Evolutionary conservation across 2,113 vertebrate species (phyloP).

Genomic region (Dromiciops gliroides): DNA sequence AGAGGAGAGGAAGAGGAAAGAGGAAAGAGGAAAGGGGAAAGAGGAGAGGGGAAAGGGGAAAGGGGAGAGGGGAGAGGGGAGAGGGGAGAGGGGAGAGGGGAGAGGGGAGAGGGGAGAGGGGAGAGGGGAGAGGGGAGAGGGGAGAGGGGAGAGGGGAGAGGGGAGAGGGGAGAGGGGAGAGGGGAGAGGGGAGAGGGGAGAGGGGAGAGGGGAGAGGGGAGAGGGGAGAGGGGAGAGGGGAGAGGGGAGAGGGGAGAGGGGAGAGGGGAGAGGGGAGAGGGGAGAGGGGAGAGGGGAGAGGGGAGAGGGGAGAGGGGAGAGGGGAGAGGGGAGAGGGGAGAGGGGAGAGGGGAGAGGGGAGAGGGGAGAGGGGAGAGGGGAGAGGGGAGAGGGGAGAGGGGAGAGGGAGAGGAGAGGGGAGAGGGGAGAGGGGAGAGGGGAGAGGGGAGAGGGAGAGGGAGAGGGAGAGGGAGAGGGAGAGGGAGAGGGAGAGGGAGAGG

Average conservation of each 20-base stretch:
- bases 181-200: background rate
- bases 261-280: no score
- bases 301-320: background rate
- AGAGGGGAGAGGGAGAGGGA: fast-evolving
- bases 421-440: no score
- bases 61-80: fast-evolving
- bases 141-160: background rate
- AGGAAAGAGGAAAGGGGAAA: no score
- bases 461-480: background rate
- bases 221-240: background rate
- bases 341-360: no score
- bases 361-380: background rate
- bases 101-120: no score
- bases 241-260: background rate
- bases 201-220: background rate
- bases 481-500: background rate
- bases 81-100: no score
- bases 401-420: no score
- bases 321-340: no score
- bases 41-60: no score
- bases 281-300: no score
- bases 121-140: fast-evolving
- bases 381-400: fast-evolving
- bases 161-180: background rate
- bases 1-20: no score